These are phyloP conservation scores for Reticulitermes speratus DNA, from an alignment of 1,140 invertebrate genomes.

Conservation along the genomic window DNA sequence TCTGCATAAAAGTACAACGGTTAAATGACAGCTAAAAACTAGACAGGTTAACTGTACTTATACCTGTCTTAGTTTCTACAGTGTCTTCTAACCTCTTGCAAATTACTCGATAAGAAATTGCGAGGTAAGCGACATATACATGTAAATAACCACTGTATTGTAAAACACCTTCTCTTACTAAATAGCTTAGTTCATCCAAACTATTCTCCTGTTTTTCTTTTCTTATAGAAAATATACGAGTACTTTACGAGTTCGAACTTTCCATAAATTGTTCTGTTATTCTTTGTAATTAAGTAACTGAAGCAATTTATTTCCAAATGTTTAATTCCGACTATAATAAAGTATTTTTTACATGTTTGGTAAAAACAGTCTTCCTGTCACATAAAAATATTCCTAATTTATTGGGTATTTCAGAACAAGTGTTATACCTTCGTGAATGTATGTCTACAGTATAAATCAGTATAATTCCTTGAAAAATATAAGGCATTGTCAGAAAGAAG, in stretches of 20 bases:
- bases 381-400: no score
- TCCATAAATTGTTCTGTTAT: neutral
- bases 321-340: no score
- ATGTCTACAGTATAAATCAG: no score
- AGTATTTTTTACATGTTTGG: no score
- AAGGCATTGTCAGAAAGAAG: no score
- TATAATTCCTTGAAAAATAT: no score
- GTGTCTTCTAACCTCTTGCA: neutral
- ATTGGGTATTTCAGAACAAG: no score
- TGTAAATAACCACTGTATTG: neutral
- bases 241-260: neutral
- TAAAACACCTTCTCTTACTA: neutral
- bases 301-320: no score
- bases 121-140: neutral
- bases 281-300: neutral
- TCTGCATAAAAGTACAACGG: neutral
- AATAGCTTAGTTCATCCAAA: neutral
- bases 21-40: neutral
- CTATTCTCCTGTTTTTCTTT: neutral
- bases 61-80: neutral
- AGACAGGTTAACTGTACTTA: neutral
- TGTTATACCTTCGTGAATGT: no score
- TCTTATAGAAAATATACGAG: neutral
- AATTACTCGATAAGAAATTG: neutral
- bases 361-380: no score